These are phyloP conservation scores for Megastigmus dorsalis DNA, from an alignment of 2,888 invertebrate genomes.

Conservation along the genomic window DNA sequence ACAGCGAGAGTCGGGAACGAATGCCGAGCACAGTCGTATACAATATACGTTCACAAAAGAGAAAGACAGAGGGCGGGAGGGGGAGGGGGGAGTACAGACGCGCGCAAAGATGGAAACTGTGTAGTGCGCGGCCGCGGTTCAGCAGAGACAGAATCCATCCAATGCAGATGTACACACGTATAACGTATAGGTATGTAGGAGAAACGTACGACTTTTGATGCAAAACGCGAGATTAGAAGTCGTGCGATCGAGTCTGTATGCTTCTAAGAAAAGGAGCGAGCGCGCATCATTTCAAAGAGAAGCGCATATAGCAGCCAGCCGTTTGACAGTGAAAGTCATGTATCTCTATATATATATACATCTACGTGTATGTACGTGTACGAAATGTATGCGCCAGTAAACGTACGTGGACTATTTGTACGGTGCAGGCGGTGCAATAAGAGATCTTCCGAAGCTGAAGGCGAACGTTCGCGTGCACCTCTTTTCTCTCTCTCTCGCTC, in stretches of 20 bases:
- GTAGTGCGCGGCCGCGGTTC: not conserved
- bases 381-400: too few species aligned
- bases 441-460: too few species aligned
- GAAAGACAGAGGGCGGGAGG: not conserved
- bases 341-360: too few species aligned
- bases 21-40: not conserved
- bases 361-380: too few species aligned
- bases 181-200: too few species aligned
- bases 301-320: not conserved
- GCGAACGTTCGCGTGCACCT: too few species aligned
- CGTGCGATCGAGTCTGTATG: not conserved
- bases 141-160: conserved; percentile 17
- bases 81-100: not conserved
- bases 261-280: conserved; percentile 10
- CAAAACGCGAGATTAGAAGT: conserved; percentile 1
- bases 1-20: not conserved
- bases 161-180: not conserved
- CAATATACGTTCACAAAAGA: conserved; percentile 18
- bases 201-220: not conserved
- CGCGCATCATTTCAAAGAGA: not conserved
- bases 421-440: too few species aligned
- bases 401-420: too few species aligned
- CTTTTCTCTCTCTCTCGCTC: too few species aligned
- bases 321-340: conserved; percentile 39
- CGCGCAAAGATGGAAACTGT: not conserved